Conservation (phyloP, 2,113 vertebrate genomes). For the Salvelinus namaycush region DNA sequence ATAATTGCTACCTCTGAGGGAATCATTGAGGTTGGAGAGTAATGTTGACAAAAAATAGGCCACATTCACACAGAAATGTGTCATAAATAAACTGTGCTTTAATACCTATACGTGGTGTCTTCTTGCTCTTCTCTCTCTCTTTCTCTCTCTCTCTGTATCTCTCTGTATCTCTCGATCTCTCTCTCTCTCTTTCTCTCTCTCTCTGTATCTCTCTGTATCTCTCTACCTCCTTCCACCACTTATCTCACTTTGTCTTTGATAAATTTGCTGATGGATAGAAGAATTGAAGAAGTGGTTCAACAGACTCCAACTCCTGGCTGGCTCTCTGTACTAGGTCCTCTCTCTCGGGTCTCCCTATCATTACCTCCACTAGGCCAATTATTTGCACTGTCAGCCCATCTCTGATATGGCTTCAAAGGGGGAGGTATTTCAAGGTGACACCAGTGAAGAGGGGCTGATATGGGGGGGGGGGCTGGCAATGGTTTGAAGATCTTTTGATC, state of each 20-base stretch:
- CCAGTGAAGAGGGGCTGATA: slow-evolving; percentile 19
- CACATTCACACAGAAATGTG: background rate
- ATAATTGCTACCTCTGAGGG: slow-evolving; percentile 1
- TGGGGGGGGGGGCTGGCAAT: slow-evolving; percentile 3
- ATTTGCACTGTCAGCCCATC: slow-evolving; percentile 38
- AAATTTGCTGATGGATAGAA: background rate
- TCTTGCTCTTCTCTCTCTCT: no score
- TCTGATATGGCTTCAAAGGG: slow-evolving; percentile 49
- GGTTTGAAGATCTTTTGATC: slow-evolving; percentile 32
- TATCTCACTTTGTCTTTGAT: background rate
- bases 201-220: no score
- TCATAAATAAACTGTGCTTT: no score
- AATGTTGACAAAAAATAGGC: background rate
- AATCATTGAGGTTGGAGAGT: background rate
- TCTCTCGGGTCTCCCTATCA: background rate
- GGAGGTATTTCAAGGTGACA: slow-evolving; percentile 45
- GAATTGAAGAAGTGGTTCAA: background rate
- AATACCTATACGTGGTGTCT: no score
- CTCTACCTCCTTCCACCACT: no score
- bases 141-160: no score
- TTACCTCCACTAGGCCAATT: slow-evolving; percentile 35
- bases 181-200: no score
- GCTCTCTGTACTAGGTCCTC: no score
- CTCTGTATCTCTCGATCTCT: no score
- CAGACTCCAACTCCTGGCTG: background rate